Evolutionary conservation across 2,113 vertebrate genomes (phyloP), one percentile per base, ranked within the genome.

Genomic region (Ctenodactylus gundi): DNA sequence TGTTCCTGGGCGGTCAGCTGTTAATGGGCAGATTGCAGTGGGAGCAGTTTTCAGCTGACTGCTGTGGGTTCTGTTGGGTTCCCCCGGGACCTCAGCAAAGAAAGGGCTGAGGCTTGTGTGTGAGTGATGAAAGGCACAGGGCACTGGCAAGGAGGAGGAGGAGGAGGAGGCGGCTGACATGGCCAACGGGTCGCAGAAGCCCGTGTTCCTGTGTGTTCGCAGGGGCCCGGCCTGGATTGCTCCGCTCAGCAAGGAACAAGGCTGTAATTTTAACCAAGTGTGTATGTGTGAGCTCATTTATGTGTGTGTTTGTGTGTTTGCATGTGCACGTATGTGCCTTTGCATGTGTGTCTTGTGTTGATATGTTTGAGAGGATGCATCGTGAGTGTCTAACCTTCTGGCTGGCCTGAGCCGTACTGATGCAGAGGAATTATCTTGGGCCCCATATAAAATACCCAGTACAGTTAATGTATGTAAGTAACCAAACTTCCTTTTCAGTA

Each of bases 141-240:
- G 51, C 17, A 0, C 58, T 3, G 12, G 64, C 27, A 11, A 0
- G 6, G 70, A 64, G 39, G 55, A 65, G 3, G 80, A 6, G 6
- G 53, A 0, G 6, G 70, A 64, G 39, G 55, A 65, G 3, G 80
- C 4, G 6, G 53, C 1, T 14, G 53, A 31, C 6, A 0, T 11
- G 39, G 55, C 27, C 11, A 14, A 11, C 4, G 6, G 46, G 20
- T 23, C 17, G 39, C 36, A 27, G 51, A 75, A 51, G 27, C 76
- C 29, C 0, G 0, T 21, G 60, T n/a, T 34, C 36, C 1, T 0
- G 4, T 17, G 6, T 31, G 34, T 67, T 25, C 41, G 0, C 12
- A 39, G 39, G 34, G 12, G 18, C 49, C 46, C 62, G 1, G 0
- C 57, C 62, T 27, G 39, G 57, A 57, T 18, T 23, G 90, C 14